Percentiles rank a stretch among this genome's conserved stretches.
Evolutionary conservation across 2,113 vertebrate genomes (phyloP).

Genomic region (Asarcornis scutulata): DNA sequence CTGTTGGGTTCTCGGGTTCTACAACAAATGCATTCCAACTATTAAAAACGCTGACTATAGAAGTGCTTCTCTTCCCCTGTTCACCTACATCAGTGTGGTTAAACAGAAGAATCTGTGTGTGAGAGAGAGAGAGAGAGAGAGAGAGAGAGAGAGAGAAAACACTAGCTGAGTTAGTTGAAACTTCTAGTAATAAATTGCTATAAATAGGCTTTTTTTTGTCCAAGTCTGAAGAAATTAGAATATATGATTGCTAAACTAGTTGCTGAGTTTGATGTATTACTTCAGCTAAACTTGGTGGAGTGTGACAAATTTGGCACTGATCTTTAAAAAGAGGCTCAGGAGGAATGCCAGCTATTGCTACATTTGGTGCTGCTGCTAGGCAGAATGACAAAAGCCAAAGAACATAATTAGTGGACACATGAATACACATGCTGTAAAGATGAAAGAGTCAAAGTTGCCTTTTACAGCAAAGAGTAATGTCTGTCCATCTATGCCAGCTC

Average conservation of each 20-base stretch:
- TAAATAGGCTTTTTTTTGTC: not conserved
- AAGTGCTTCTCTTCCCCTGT: not conserved
- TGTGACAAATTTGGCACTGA: not conserved
- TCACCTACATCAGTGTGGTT: not conserved
- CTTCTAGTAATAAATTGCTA: not conserved
- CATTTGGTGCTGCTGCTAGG: not conserved
- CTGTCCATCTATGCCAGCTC: not conserved
- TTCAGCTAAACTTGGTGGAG: not conserved
- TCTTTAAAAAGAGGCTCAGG: not conserved
- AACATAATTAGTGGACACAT: not conserved
- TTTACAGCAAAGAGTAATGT: not conserved
- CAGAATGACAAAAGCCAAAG: not conserved
- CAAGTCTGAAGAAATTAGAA: not conserved
- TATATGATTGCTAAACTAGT: not conserved
- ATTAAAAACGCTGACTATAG: not conserved
- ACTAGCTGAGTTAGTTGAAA: not conserved
- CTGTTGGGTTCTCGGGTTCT: not conserved
- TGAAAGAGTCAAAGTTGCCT: fast-evolving
- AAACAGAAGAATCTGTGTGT: not conserved
- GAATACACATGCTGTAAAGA: not conserved
- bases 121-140: not conserved
- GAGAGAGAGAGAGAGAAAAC: too few relatives aligned
- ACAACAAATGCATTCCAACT: not conserved
- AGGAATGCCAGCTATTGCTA: not conserved
- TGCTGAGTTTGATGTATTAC: not conserved